Conservation (phyloP, 2,113 vertebrate species). For the Rissa tridactyla region DNA sequence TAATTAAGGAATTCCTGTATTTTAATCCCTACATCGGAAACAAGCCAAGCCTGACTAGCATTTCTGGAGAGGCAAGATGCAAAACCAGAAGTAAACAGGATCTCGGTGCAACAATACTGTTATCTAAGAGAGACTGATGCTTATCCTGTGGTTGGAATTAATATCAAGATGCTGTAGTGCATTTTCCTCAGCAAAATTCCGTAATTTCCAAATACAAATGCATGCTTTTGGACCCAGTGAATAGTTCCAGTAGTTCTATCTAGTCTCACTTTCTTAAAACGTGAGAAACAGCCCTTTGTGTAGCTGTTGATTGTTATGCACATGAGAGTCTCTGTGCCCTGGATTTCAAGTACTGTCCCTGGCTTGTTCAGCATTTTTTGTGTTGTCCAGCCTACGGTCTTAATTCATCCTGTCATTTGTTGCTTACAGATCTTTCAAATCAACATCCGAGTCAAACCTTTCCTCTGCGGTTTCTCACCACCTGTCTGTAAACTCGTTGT, state of each 20-base stretch:
- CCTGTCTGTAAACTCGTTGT: not conserved
- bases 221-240: not conserved
- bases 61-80: not conserved
- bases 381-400: not conserved
- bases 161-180: not conserved
- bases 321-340: not conserved
- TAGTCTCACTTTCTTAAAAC: not conserved
- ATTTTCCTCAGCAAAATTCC: not conserved
- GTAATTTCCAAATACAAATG: not conserved
- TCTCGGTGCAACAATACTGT: not conserved
- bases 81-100: conserved; percentile 25
- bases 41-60: not conserved
- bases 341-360: rapidly evolving
- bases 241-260: not conserved
- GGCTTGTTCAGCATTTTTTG: not conserved
- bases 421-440: not conserved
- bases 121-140: not conserved
- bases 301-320: not conserved
- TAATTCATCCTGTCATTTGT: not conserved
- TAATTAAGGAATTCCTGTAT: conserved; percentile 35
- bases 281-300: not conserved
- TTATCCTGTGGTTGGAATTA: not conserved
- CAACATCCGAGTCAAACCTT: not conserved
- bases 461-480: not conserved
- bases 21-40: not conserved